Conservation (phyloP, 2,888 invertebrate species). For the Cremastinae sp. region DNA sequence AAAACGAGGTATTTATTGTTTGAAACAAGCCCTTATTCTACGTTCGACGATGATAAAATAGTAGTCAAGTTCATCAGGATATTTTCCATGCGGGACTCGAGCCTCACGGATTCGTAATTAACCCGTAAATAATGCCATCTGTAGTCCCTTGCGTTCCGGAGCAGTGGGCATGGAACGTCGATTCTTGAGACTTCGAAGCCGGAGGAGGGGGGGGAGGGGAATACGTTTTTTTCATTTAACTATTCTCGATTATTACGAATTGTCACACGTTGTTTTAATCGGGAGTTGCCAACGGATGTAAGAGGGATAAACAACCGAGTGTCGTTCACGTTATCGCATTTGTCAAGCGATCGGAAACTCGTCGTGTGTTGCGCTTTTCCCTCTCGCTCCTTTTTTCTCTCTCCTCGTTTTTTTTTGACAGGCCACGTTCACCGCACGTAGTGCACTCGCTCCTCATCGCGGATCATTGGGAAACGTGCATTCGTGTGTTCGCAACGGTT, state of each 20-base stretch:
- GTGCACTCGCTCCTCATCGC: conserved; percentile 48
- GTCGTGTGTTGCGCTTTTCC: conserved; percentile 54
- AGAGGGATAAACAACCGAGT: neutral
- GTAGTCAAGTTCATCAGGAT: conserved; percentile 17
- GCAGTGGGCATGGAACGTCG: conserved; percentile 64
- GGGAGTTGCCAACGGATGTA: conserved; percentile 6
- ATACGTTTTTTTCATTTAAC: conserved; percentile 14
- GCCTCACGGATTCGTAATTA: conserved; percentile 61
- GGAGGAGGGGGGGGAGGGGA: neutral
- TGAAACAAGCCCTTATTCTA: conserved; percentile 55
- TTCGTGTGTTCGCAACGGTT: neutral
- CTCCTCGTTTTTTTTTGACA: conserved; percentile 67
- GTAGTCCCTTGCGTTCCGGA: conserved; percentile 65
- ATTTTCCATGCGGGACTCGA: neutral
- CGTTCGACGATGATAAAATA: conserved; percentile 54
- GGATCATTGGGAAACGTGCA: conserved; percentile 11
- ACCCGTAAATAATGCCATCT: conserved; percentile 72
- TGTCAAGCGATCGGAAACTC: conserved; percentile 30
- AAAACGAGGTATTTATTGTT: conserved; percentile 78
- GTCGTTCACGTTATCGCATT: neutral
- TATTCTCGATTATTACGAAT: conserved; percentile 29
- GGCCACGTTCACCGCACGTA: conserved; percentile 63
- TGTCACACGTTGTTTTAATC: conserved; percentile 23
- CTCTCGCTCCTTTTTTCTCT: conserved; percentile 49
- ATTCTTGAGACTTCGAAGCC: conserved; percentile 34